phyloP scores from a whole-genome alignment of 2,113 vertebrate species.

The Physeter macrocephalus region DNA sequence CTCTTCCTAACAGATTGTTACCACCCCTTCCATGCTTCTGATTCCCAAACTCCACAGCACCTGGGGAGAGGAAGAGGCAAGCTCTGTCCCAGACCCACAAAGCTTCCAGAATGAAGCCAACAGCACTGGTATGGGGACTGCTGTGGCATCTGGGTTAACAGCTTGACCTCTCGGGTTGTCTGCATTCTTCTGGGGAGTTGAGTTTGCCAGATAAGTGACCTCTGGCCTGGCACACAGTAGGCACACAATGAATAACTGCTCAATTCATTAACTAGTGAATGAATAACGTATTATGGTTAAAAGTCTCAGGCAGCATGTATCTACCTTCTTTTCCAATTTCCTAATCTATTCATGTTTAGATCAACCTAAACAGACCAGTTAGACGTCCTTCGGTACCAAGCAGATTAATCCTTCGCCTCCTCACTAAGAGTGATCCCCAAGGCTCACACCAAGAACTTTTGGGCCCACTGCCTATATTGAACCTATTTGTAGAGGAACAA shows the following conservation, averaged over 20 bases:
- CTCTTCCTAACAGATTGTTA: neutral
- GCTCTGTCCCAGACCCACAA: neutral
- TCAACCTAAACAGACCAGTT: neutral
- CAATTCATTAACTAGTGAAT: neutral
- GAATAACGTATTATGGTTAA: neutral
- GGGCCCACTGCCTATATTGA: neutral
- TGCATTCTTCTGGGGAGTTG: neutral
- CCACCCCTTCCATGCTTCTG: too few species aligned
- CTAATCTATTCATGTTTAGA: neutral
- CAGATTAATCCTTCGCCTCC: neutral
- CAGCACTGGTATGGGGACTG: fast-evolving
- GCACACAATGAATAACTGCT: neutral
- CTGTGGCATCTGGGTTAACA: neutral
- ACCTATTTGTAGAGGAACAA: neutral
- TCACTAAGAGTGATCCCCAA: neutral
- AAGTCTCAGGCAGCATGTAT: neutral
- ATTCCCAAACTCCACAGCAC: fast-evolving
- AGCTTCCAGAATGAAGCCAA: neutral
- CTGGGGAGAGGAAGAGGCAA: fast-evolving
- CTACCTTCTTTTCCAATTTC: neutral
- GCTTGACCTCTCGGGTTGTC: neutral
- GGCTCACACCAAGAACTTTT: neutral
- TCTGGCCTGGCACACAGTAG: neutral
- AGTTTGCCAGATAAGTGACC: neutral
- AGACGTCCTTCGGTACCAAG: neutral